phyloP scores from a whole-genome alignment of 1,140 invertebrate genomes.

The fruit fly (Drosophila melanogaster) region Release_6_plus_ISO1_MT NT_033779.5:17438001-17438500 shows the following conservation, averaged over 20 bases:
- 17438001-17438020: slow-evolving; percentile 79
- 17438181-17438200: slow-evolving; percentile 77
- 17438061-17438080: no score
- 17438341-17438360: neutral
- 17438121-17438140: no score
- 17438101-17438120: no score
- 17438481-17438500: neutral
- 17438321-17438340: neutral
- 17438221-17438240: slow-evolving; percentile 19
- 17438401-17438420: neutral
- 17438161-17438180: slow-evolving; percentile 82
- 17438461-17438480: neutral
- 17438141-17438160: slow-evolving; percentile 76
- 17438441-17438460: neutral
- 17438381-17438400: neutral
- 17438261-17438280: neutral
- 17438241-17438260: neutral
- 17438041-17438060: no score
- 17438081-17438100: no score
- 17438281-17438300: neutral
- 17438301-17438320: neutral
- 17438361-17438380: neutral
- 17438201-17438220: slow-evolving; percentile 62
- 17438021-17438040: neutral
- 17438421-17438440: neutral